Evolutionary conservation across 2,113 vertebrate genomes (phyloP).

Genomic region (Narcine bancroftii): DNA sequence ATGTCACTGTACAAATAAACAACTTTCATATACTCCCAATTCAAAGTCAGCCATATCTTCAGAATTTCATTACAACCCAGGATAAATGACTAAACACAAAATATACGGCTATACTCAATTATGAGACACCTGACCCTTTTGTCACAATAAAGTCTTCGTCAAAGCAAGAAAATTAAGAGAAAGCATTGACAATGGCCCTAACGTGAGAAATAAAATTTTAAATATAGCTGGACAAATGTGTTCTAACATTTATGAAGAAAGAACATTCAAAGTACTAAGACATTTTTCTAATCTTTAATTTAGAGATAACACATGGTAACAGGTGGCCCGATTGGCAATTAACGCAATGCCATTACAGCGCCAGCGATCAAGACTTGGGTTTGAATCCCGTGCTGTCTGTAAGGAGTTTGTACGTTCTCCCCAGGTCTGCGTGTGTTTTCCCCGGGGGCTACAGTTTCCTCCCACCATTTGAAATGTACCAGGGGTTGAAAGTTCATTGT

Average conservation of each 20-base stretch:
- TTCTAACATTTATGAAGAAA: background rate
- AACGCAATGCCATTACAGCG: too few species aligned
- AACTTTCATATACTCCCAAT: background rate
- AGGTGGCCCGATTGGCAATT: too few species aligned
- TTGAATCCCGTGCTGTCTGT: too few species aligned
- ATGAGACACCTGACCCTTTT: background rate
- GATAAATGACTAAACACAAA: background rate
- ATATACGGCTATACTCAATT: background rate
- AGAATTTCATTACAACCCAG: background rate
- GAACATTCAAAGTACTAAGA: background rate
- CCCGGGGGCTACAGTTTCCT: too few species aligned
- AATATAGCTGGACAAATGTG: background rate
- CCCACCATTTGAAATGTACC: too few species aligned
- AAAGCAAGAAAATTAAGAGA: background rate
- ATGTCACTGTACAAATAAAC: slow-evolving; percentile 65
- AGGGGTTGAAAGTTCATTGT: too few species aligned
- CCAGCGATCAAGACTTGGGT: too few species aligned
- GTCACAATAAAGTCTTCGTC: background rate
- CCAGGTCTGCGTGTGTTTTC: too few species aligned
- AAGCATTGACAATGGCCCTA: background rate
- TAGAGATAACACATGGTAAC: too few species aligned
- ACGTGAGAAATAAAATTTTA: background rate
- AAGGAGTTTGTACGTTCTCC: too few species aligned
- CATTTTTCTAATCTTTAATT: too few species aligned
- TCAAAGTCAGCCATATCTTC: background rate